Evolutionary conservation across 1,140 invertebrate species (phyloP).

Genomic region (Drosophila aff.): DNA sequence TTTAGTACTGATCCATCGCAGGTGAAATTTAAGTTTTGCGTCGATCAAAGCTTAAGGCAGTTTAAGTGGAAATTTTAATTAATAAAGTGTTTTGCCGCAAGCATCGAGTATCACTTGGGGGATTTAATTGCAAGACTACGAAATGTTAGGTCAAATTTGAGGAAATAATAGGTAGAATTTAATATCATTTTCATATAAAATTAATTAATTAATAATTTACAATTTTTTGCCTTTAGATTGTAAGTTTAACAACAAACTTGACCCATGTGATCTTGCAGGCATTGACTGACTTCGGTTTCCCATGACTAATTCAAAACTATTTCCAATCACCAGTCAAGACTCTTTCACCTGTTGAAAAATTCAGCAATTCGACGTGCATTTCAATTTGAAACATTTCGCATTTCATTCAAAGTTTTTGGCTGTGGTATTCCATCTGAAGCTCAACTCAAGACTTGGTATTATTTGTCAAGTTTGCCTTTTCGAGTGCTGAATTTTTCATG

Average conservation of each 20-base stretch:
- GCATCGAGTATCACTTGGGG: background rate
- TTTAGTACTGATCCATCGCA: background rate
- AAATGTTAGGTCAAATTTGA: too few species aligned
- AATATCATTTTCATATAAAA: background rate
- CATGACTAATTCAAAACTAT: constrained; percentile 43
- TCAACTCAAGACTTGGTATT: constrained; percentile 26
- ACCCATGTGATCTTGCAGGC: background rate
- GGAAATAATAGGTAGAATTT: too few species aligned
- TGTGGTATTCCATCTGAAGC: constrained; percentile 45
- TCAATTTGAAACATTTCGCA: constrained; percentile 74
- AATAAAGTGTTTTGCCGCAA: background rate
- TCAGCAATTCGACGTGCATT: constrained; percentile 64
- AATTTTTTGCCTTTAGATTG: background rate
- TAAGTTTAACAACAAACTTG: background rate
- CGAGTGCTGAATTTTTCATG: constrained; percentile 82
- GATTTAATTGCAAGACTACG: too few species aligned
- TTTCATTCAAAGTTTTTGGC: constrained; percentile 54
- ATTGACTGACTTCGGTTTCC: constrained; percentile 8
- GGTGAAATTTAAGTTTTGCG: constrained; percentile 16
- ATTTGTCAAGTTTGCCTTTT: constrained; percentile 74
- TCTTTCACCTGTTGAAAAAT: constrained; percentile 69
- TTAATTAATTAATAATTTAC: background rate
- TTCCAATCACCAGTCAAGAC: constrained; percentile 35
- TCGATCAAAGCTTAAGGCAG: background rate
- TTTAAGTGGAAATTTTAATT: background rate